Conservation (phyloP, 2,113 vertebrate species). For the Mionectes macconnelli region DNA sequence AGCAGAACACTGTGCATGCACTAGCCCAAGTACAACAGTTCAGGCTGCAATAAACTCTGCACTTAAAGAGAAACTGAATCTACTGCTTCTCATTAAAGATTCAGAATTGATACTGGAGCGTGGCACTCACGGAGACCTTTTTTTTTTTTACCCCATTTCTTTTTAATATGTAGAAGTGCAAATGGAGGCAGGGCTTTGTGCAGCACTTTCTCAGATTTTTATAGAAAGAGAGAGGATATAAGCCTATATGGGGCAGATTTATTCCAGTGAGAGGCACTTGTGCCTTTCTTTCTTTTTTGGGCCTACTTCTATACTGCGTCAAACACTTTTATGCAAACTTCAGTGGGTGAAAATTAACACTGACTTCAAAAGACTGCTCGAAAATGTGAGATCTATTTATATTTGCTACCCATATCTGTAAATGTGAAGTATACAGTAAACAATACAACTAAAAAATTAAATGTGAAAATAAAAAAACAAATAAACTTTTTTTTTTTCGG, state of each 20-base stretch:
- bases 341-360: neutral
- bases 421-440: neutral
- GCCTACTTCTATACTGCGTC: neutral
- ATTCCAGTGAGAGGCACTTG: neutral
- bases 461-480: neutral
- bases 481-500: neutral
- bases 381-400: neutral
- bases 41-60: neutral
- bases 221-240: neutral
- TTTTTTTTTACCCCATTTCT: neutral
- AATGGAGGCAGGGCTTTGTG: neutral
- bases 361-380: neutral
- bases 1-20: neutral
- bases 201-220: neutral
- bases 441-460: neutral
- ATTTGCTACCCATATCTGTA: neutral
- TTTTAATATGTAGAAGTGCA: neutral
- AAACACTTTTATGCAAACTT: neutral
- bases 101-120: neutral
- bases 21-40: neutral
- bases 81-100: neutral
- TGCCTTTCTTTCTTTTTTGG: neutral
- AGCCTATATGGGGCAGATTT: neutral
- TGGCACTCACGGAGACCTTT: neutral
- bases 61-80: neutral